These are phyloP conservation scores for Blastobasis lacticolella DNA, from an alignment of 2,888 invertebrate species.

Conservation along the genomic window DNA sequence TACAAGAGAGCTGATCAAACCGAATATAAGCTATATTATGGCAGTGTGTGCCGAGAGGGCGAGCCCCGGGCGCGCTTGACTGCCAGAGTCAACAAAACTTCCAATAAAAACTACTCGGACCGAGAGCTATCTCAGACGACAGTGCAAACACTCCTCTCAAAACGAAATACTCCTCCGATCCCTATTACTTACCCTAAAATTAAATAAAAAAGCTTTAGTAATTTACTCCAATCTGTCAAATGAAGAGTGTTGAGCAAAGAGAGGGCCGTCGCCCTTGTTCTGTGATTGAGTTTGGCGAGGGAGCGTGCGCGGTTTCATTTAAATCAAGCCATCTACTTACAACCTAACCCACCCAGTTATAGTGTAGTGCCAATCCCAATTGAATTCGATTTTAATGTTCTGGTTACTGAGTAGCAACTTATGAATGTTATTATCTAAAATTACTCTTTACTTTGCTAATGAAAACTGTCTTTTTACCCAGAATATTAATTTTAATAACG, in stretches of 20 bases:
- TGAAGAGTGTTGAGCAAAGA: conserved; percentile 72
- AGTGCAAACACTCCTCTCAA: conserved; percentile 41
- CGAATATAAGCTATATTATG: conserved; percentile 60
- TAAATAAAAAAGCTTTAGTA: conserved; percentile 62
- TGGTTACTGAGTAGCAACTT: no score
- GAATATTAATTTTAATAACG: no score
- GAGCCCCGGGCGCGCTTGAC: conserved; percentile 36
- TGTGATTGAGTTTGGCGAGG: no score
- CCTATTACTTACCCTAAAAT: conserved; percentile 63
- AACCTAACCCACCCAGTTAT: no score
- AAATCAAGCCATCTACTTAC: no score
- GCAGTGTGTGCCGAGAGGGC: conserved; percentile 50
- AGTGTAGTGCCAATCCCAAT: no score
- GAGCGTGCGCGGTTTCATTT: no score
- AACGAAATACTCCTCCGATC: conserved; percentile 43
- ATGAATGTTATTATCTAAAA: no score
- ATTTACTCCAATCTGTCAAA: conserved; percentile 57
- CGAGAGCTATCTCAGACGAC: conserved; percentile 27
- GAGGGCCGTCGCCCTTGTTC: conserved; percentile 29
- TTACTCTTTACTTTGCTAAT: no score
- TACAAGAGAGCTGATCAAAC: conserved; percentile 44
- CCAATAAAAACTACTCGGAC: conserved; percentile 69
- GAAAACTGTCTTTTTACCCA: no score
- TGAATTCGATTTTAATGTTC: no score
- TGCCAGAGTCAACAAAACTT: conserved; percentile 54